Evolutionary conservation across 1,140 invertebrate species (phyloP).

Genomic region (Zaprionus camerounensis): DNA sequence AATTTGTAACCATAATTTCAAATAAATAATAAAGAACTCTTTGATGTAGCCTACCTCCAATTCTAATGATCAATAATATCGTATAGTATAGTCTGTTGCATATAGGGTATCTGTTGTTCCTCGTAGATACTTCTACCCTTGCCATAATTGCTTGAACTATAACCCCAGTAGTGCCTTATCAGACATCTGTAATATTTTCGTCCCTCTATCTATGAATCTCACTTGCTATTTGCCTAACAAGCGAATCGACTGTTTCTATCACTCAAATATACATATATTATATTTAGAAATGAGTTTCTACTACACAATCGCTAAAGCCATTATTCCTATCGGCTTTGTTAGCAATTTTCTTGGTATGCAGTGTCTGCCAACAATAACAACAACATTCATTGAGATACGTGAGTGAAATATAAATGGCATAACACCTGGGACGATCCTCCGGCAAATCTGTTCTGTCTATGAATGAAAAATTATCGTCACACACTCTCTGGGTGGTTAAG

Average conservation of each 20-base stretch:
- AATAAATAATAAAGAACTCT: too few species aligned
- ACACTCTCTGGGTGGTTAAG: conserved; percentile 53
- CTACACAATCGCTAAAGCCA: conserved; percentile 1
- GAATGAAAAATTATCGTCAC: conserved; percentile 23
- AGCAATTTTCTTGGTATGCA: conserved; percentile 41
- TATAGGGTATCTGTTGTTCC: neutral
- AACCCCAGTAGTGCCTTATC: conserved; percentile 33
- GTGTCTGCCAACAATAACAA: conserved; percentile 5
- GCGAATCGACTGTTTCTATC: conserved; percentile 36
- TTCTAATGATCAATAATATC: too few species aligned
- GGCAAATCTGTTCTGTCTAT: conserved; percentile 21
- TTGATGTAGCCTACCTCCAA: too few species aligned
- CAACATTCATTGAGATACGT: conserved; percentile 33
- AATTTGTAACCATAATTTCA: neutral
- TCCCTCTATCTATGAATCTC: conserved; percentile 22
- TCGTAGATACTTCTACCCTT: neutral
- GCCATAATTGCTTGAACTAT: conserved; percentile 3
- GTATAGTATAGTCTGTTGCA: neutral
- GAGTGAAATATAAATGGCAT: conserved; percentile 19
- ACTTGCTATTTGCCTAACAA: conserved; percentile 24
- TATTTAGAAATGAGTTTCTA: conserved; percentile 10
- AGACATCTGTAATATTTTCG: conserved; percentile 16
- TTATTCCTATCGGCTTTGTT: conserved; percentile 24
- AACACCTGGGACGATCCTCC: conserved; percentile 18
- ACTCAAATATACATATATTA: conserved; percentile 11